phyloP scores from a whole-genome alignment of 2,113 vertebrate genomes.

The Todiramphus saurophagus region DNA sequence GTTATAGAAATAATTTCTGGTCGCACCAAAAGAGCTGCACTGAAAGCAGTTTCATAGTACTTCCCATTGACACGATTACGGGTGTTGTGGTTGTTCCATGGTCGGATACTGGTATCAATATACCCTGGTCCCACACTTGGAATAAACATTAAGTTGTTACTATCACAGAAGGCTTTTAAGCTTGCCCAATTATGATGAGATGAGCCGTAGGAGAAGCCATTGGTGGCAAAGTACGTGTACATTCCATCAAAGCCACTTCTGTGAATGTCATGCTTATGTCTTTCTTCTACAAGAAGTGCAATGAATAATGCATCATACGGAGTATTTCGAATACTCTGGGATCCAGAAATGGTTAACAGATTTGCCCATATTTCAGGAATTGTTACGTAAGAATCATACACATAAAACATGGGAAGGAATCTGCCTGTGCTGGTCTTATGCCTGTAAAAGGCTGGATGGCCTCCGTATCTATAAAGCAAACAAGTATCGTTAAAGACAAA shows the following conservation, averaged over 20 bases:
- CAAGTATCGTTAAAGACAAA: not conserved
- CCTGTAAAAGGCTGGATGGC: constrained; percentile 92
- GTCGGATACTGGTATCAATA: constrained; percentile 92
- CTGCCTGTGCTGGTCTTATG: constrained; percentile 84
- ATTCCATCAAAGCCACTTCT: constrained; percentile 93
- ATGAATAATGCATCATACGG: constrained; percentile 90
- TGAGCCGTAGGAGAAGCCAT: constrained; percentile 95
- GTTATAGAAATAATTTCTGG: constrained; percentile 92
- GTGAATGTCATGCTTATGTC: constrained; percentile 87
- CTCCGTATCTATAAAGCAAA: constrained; percentile 86
- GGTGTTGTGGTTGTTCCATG: constrained; percentile 95
- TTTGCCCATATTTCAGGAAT: constrained; percentile 90
- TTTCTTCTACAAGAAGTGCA: constrained; percentile 93
- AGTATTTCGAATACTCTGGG: constrained; percentile 84
- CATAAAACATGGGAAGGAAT: constrained; percentile 90
- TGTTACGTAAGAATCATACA: constrained; percentile 96
- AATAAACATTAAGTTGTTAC: constrained; percentile 89
- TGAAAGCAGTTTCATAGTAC: constrained; percentile 91
- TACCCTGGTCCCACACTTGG: constrained; percentile 97
- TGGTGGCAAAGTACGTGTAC: constrained; percentile 98
- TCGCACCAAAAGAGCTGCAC: constrained; percentile 81
- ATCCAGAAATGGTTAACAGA: constrained; percentile 84
- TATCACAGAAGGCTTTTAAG: constrained; percentile 89
- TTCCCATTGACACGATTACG: constrained; percentile 93
- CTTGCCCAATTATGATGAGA: constrained; percentile 90